phyloP scores from a whole-genome alignment of 2,113 vertebrate species.

The Leucosticte australis region DNA sequence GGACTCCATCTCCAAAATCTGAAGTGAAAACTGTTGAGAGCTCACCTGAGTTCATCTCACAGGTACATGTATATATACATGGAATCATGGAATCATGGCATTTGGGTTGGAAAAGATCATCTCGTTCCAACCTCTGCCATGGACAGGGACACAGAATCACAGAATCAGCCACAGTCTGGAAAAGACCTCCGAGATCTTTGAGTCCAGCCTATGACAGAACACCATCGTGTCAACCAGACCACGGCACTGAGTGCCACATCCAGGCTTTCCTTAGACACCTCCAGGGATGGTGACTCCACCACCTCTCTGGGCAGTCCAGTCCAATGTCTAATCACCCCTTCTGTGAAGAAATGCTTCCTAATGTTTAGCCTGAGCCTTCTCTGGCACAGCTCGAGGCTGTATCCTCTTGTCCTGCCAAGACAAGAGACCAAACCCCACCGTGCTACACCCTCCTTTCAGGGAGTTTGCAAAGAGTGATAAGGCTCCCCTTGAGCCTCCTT shows the following conservation, averaged over 20 bases:
- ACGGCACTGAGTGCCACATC: background rate
- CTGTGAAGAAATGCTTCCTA: background rate
- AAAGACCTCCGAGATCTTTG: background rate
- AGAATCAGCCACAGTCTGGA: background rate
- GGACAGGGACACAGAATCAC: background rate
- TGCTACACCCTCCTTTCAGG: background rate
- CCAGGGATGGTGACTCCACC: background rate
- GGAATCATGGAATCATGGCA: background rate
- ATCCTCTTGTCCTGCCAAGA: background rate
- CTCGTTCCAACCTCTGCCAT: rapidly evolving
- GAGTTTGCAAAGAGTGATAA: rapidly evolving
- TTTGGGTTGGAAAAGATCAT: background rate
- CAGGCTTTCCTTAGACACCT: background rate
- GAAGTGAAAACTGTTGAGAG: background rate
- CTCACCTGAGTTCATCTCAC: background rate
- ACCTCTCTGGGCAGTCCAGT: too few species aligned
- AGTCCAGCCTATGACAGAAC: background rate
- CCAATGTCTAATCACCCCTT: background rate
- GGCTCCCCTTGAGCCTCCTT: rapidly evolving
- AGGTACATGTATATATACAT: rapidly evolving
- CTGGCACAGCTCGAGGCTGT: background rate
- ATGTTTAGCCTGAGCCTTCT: background rate
- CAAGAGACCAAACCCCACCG: background rate
- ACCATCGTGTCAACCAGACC: background rate
- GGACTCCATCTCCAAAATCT: background rate